Base-by-base conservation (phyloP, 1,140 invertebrate genomes). In the Rhagoletis zephyria region DNA sequence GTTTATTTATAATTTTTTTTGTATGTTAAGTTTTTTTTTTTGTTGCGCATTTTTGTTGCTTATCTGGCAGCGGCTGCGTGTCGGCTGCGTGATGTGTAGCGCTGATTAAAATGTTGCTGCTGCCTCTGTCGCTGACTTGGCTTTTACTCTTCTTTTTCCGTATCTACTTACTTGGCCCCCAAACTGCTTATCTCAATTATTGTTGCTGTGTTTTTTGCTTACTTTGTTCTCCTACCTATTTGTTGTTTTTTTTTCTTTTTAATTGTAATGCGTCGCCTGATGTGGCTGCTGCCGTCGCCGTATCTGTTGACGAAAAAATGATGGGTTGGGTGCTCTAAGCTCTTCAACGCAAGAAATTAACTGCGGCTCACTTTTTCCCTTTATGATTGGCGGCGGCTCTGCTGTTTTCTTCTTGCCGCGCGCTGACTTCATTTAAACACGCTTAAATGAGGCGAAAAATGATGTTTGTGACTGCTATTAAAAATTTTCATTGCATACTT, bases 381-480 rank as follows among this genome's bases (percentile, higher is more conserved):
- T 81, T n/a, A 19, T 67, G n/a, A 67, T 30, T 40, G 4, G 10
- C 16, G 4, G 16, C 63, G 4, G 4, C 64, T 67, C 30, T 9
- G 16, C 30, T 19, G 30, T 40, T n/a, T n/a, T n/a, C n/a, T n/a
- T n/a, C n/a, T n/a, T 16, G 30, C 30, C 64, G n/a, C 30, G 30
- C 30, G 48, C 48, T 59, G 51, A 51, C 74, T 59, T 51, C 74
- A 81, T 81, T 81, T 59, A 10, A 56, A 81, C 74, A 30, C 51
- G 56, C 74, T 81, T 59, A 81, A 81, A 81, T 74, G 74, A 81
- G 74, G 74, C 74, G 45, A 81, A 81, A 81, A 81, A 81, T 81
- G 48, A 59, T 81, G 74, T 81, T 59, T 81, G 74, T 81, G 74
- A 81, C 74, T 81, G 74, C 74, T 81, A 81, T 81, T 81, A 81